phyloP scores from a whole-genome alignment of 2,888 invertebrate genomes.

The Cantharis lateralis region DNA sequence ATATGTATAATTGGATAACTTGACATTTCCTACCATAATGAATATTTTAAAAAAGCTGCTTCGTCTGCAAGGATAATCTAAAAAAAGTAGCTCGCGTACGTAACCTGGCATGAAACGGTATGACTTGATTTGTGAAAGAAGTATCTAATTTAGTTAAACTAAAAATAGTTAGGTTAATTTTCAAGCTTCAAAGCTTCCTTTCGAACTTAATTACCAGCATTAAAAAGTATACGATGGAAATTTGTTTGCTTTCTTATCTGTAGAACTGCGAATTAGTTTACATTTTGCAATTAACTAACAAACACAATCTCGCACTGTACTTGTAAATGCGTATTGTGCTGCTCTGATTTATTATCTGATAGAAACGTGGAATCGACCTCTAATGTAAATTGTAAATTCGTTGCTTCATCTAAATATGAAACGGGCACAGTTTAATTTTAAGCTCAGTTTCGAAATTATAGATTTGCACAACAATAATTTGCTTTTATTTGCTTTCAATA shows the following conservation, averaged over 20 bases:
- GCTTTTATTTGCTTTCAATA: slow-evolving; percentile 1
- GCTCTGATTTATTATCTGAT: slow-evolving; percentile 10
- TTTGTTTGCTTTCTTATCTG: slow-evolving; percentile 4
- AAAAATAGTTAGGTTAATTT: background rate
- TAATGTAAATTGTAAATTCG: slow-evolving; percentile 17
- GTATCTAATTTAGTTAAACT: background rate
- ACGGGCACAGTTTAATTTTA: slow-evolving; percentile 17
- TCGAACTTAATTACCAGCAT: background rate
- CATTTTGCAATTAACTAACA: slow-evolving; percentile 8
- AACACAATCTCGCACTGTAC: slow-evolving; percentile 6
- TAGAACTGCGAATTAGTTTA: slow-evolving; percentile 7
- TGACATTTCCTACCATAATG: background rate
- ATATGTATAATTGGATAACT: background rate
- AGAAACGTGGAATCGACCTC: slow-evolving; percentile 5
- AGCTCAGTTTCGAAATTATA: slow-evolving; percentile 11
- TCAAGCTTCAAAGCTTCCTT: background rate
- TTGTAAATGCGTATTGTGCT: slow-evolving; percentile 4
- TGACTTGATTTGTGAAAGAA: too few relatives aligned
- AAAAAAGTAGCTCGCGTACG: too few relatives aligned
- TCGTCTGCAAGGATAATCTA: too few relatives aligned
- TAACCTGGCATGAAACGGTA: too few relatives aligned
- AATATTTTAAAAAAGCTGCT: background rate
- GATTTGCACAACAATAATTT: slow-evolving; percentile 8
- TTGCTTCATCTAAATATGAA: slow-evolving; percentile 13
- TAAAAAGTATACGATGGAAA: background rate